These are phyloP conservation scores for Andrena bicolor DNA, from an alignment of 2,888 invertebrate genomes.

Conservation along the genomic window DNA sequence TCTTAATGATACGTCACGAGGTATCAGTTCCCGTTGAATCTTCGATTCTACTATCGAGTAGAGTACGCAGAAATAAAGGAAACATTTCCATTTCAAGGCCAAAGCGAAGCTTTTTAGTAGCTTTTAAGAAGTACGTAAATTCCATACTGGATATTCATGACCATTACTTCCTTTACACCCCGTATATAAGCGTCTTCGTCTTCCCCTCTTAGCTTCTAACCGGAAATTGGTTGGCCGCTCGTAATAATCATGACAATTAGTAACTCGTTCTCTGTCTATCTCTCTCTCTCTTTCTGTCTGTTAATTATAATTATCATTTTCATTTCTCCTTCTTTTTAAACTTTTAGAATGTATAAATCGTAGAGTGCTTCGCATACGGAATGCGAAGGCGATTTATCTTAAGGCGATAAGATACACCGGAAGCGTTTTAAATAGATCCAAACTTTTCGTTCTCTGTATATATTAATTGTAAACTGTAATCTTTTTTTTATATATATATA, in stretches of 20 bases:
- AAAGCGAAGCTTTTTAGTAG: no score
- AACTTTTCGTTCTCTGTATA: conserved; percentile 70
- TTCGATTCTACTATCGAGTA: no score
- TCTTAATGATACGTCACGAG: no score
- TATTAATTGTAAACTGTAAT: conserved; percentile 71
- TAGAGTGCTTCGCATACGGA: conserved; percentile 64
- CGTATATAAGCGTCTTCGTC: conserved; percentile 31
- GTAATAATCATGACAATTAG: conserved; percentile 66
- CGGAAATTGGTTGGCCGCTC: conserved; percentile 45
- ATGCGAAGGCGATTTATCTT: conserved; percentile 70
- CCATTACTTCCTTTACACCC: background rate
- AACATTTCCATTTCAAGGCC: no score
- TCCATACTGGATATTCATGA: background rate
- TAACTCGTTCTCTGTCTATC: conserved; percentile 38
- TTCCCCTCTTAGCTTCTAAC: conserved; percentile 10
- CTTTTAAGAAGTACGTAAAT: background rate
- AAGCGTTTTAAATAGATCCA: conserved; percentile 39
- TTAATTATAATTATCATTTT: conserved; percentile 52
- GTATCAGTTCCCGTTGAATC: no score
- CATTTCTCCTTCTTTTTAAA: conserved; percentile 51
- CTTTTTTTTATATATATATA: conserved; percentile 57
- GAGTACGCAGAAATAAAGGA: no score
- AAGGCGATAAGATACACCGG: conserved; percentile 62
- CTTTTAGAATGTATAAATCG: conserved; percentile 61
- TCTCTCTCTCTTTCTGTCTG: conserved; percentile 36